phyloP scores from a whole-genome alignment of 2,113 vertebrate genomes.

The Callithrix jacchus region DNA sequence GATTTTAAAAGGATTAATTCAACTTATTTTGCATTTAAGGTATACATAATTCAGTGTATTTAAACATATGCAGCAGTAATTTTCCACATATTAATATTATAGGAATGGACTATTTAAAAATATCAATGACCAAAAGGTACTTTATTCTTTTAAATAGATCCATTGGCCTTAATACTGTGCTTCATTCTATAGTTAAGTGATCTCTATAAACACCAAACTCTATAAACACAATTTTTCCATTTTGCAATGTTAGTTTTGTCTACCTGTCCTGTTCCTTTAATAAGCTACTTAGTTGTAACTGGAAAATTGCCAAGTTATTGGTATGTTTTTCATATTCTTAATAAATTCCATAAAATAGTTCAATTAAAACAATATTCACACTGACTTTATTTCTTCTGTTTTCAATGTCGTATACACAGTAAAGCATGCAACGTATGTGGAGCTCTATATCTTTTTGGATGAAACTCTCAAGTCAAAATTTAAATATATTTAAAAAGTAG shows the following conservation, averaged over 20 bases:
- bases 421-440: background rate
- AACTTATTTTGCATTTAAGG: background rate
- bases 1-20: background rate
- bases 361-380: background rate
- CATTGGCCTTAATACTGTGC: background rate
- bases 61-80: slow-evolving; percentile 21
- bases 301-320: background rate
- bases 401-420: background rate
- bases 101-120: background rate
- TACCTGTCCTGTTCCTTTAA: background rate
- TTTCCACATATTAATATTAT: background rate
- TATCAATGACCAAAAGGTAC: background rate
- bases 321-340: background rate
- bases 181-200: slow-evolving; percentile 17
- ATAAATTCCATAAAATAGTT: background rate
- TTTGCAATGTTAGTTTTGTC: background rate
- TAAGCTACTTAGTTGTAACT: background rate
- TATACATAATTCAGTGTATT: background rate
- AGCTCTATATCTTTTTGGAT: background rate
- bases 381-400: slow-evolving; percentile 31
- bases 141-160: background rate
- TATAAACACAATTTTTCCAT: background rate
- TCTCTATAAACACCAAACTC: background rate
- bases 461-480: background rate
- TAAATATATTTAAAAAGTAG: background rate